Percentiles rank a stretch among this genome's conserved stretches.
Evolutionary conservation across 1,140 invertebrate species (phyloP).

Genomic region (Physella acuta): DNA sequence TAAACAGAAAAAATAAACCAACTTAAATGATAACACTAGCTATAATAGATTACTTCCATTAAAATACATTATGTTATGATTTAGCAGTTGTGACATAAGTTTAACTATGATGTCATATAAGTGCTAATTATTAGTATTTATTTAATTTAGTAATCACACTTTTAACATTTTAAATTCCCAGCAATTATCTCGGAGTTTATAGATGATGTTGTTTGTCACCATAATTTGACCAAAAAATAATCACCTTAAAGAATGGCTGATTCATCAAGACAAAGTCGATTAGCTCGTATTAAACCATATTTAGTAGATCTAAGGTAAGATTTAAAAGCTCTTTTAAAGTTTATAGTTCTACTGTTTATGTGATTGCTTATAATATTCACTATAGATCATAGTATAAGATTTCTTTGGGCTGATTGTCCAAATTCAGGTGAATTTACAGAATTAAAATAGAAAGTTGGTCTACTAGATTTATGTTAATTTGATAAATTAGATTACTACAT

Average conservation of each 20-base stretch:
- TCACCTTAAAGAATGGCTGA: no score
- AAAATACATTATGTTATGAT: no score
- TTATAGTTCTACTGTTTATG: neutral
- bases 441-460: neutral
- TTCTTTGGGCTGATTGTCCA: neutral
- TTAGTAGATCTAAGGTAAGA: constrained; percentile 17
- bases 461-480: neutral
- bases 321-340: neutral
- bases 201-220: neutral
- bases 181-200: neutral
- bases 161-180: neutral
- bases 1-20: no score
- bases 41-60: no score
- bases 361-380: no score
- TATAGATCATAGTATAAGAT: neutral
- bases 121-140: neutral
- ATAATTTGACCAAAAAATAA: neutral
- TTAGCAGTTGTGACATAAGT: neutral
- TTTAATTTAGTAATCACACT: neutral
- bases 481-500: neutral
- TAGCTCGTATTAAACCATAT: constrained; percentile 17
- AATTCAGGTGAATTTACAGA: neutral
- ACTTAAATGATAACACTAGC: no score
- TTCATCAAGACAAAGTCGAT: constrained; percentile 10
- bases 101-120: neutral